phyloP scores from a whole-genome alignment of 2,888 invertebrate genomes.

The Mycogona germanica region DNA sequence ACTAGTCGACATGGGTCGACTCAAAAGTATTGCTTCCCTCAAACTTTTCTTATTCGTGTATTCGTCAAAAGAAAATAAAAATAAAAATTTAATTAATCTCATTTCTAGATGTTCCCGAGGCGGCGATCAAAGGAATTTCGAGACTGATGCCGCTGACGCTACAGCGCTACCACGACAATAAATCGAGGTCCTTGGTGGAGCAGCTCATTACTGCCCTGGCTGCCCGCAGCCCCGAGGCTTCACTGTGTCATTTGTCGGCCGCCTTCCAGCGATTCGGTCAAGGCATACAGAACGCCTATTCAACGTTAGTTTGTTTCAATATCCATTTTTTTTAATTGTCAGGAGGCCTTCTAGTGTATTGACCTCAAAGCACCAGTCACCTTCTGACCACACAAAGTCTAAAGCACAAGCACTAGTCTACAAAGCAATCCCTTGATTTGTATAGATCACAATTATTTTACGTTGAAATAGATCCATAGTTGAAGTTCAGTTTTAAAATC shows the following conservation, averaged over 20 bases:
- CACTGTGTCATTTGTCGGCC: slow-evolving; percentile 53
- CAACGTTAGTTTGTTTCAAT: slow-evolving; percentile 47
- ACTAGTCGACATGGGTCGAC: no score
- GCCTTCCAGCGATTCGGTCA: slow-evolving; percentile 50
- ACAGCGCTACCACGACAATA: slow-evolving; percentile 63
- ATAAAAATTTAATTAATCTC: no score
- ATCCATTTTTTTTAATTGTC: slow-evolving; percentile 12
- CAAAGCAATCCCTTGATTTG: background rate
- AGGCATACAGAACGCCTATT: slow-evolving; percentile 47
- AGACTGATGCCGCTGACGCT: slow-evolving; percentile 61
- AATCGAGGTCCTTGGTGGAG: slow-evolving; percentile 61
- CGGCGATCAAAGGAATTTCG: slow-evolving; percentile 63
- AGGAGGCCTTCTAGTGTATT: no score
- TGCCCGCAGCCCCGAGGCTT: slow-evolving; percentile 52
- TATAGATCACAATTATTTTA: no score
- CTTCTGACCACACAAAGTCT: no score
- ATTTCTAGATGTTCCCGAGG: slow-evolving; percentile 58
- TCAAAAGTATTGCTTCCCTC: no score
- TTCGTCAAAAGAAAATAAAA: no score
- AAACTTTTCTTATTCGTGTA: no score
- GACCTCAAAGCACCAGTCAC: no score
- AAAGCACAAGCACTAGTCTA: no score
- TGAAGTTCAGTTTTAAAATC: background rate
- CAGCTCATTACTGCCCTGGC: slow-evolving; percentile 52
- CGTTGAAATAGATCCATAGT: no score